Evolutionary conservation across 2,797 vertebrate genomes (phyloP), one percentile per base, ranked within the genome.

Genomic region (Danionella dracula): DNA sequence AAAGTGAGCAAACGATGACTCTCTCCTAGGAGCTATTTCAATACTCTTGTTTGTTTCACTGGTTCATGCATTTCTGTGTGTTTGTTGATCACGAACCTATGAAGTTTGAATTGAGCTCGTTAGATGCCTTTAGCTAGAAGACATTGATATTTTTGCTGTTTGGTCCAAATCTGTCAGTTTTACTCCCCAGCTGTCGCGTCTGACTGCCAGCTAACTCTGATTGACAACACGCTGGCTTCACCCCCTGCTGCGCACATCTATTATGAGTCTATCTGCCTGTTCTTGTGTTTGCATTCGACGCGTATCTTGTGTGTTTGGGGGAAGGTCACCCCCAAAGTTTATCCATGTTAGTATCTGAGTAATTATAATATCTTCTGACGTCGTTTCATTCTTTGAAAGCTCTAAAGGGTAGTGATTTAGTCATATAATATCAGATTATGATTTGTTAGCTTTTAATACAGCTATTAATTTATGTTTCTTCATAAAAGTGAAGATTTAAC

Each of bases 81-180:
- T 32, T 35, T 54, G 40, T 16, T 41, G 40, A 29, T 41, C 20
- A 56, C 4, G 13, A 56, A 17, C 15, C 23, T 11, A 41, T 19
- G 12, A 32, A 44, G 27, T 16, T 21, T 53, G 51, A 63, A 42
- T 41, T 11, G 37, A 51, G 48, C 12, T 53, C 40, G 60, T 63
- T 51, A 8, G 23, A 65, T 23, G 50, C 19, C 44, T 65, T 65
- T 34, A 54, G 29, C 40, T 1, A 19, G 35, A 54, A 45, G 49
- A 65, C 23, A 29, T 54, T 54, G 50, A 35, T 54, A 65, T 65
- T 48, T 46, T 46, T 38, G 20, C 9, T 27, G 51, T 48, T 38
- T 66, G 34, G 50, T 56, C 51, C 51, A 56, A 51, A 66, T 56
- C 63, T 66, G 51, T 66, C 63, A 56, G 56, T 56, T 66, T 48